phyloP scores from a whole-genome alignment of 2,113 vertebrate genomes.

The Xyrauchen texanus region DNA sequence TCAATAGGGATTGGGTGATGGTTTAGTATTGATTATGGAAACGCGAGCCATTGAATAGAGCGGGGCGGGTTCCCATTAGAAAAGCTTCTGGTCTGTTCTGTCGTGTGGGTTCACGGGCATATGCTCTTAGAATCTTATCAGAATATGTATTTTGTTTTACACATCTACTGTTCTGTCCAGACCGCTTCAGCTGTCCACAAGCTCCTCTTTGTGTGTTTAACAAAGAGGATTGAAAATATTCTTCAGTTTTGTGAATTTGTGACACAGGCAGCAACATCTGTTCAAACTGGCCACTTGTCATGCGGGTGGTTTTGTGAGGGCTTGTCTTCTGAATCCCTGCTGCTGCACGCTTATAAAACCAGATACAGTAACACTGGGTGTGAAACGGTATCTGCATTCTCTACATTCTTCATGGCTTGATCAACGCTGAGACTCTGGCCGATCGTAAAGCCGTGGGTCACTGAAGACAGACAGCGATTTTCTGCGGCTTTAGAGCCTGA shows the following conservation, averaged over 20 bases:
- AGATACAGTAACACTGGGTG: conserved; percentile 72
- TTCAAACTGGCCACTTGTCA: conserved; percentile 55
- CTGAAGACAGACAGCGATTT: conserved; percentile 70
- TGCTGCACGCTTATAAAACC: conserved; percentile 70
- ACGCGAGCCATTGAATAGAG: conserved; percentile 75
- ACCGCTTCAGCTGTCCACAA: background rate
- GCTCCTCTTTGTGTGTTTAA: conserved; percentile 4
- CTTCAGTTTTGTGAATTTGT: background rate
- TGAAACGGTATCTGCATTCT: conserved; percentile 81
- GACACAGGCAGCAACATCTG: conserved; percentile 21
- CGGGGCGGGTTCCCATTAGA: conserved; percentile 63
- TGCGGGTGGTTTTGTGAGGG: conserved; percentile 46
- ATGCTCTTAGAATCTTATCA: background rate
- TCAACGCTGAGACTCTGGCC: conserved; percentile 62
- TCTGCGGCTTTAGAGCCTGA: conserved; percentile 71
- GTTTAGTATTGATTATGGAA: conserved; percentile 80
- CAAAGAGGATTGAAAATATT: background rate
- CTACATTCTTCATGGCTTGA: conserved; percentile 74
- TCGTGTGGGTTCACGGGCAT: background rate
- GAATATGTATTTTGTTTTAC: background rate
- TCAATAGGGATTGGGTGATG: conserved; percentile 78
- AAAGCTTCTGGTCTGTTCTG: background rate
- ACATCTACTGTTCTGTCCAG: no score
- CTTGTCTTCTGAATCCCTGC: conserved; percentile 66
- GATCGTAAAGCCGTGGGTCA: conserved; percentile 41